These are phyloP conservation scores for Speoplatyrhinus poulsoni DNA, from an alignment of 2,113 vertebrate species.

Conservation along the genomic window DNA sequence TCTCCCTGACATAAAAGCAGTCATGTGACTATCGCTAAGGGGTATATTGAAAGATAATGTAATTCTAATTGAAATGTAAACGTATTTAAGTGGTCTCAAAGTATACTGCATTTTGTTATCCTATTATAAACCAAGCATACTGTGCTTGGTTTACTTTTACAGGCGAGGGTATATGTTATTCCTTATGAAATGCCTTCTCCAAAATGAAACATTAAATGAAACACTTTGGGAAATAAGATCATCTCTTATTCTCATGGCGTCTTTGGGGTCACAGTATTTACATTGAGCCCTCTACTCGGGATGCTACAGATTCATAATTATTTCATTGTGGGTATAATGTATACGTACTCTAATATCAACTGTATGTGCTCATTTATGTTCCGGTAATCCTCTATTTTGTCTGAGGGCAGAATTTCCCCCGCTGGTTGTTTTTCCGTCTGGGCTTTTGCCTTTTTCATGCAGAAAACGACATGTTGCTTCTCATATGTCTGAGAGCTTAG, in stretches of 20 bases:
- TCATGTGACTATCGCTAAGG: slow-evolving; percentile 8
- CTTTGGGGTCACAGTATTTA: slow-evolving; percentile 48
- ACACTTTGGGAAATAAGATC: slow-evolving; percentile 71
- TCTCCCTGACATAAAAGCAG: background rate
- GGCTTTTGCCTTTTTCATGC: slow-evolving; percentile 51
- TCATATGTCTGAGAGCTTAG: slow-evolving; percentile 68
- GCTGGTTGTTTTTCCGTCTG: slow-evolving; percentile 52
- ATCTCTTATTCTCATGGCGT: slow-evolving; percentile 73
- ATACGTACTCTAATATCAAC: slow-evolving; percentile 6
- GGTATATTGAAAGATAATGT: background rate
- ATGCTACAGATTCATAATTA: background rate
- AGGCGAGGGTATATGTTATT: slow-evolving; percentile 72
- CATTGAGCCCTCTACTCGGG: slow-evolving; percentile 1
- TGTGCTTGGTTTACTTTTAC: slow-evolving; percentile 63
- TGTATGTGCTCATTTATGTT: background rate
- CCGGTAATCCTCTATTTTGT: slow-evolving; percentile 3
- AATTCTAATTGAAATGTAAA: background rate
- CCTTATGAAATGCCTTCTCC: slow-evolving; percentile 69
- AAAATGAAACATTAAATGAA: slow-evolving; percentile 79
- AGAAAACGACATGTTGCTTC: slow-evolving; percentile 65
- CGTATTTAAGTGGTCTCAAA: slow-evolving; percentile 13
- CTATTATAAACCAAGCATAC: too few relatives aligned
- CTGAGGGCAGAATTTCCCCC: slow-evolving; percentile 21
- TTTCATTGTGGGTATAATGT: background rate
- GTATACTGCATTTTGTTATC: slow-evolving; percentile 23